These are phyloP conservation scores for Rhogogaster chlorosoma DNA, from an alignment of 2,888 invertebrate genomes.

Conservation along the genomic window DNA sequence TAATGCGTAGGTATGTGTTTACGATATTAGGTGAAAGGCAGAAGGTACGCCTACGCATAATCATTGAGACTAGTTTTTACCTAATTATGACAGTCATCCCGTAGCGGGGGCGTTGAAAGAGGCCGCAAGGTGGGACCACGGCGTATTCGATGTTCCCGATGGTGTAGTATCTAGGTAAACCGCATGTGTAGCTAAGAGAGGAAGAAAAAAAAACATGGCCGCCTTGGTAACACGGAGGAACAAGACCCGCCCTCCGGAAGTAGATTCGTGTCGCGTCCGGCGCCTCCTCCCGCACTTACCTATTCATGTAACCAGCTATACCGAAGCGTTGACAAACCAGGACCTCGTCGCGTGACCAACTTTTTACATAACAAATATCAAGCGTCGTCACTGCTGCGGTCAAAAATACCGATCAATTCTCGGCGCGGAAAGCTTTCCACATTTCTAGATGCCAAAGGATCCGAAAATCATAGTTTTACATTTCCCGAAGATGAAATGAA, in stretches of 20 bases:
- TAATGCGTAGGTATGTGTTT: background rate
- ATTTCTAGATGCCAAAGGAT: background rate
- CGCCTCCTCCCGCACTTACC: constrained; percentile 58
- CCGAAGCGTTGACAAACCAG: constrained; percentile 10
- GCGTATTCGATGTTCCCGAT: constrained; percentile 7
- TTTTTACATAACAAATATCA: background rate
- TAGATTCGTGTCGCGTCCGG: constrained; percentile 59
- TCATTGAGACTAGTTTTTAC: background rate
- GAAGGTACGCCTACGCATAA: background rate
- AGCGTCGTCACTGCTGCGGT: background rate
- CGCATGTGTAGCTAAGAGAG: constrained; percentile 53
- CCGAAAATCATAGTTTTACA: background rate
- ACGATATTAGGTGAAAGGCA: background rate
- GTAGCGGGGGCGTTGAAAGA: background rate
- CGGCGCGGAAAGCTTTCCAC: background rate
- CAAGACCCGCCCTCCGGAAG: constrained; percentile 70
- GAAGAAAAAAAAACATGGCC: constrained; percentile 67
- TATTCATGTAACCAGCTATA: background rate
- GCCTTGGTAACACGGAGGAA: constrained; percentile 58
- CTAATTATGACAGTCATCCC: background rate
- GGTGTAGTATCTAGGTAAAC: background rate
- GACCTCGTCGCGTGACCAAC: constrained; percentile 28
- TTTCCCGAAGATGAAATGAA: background rate
- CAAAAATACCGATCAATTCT: background rate
- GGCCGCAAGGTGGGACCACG: background rate